Evolutionary conservation across 2,888 invertebrate genomes (phyloP), one percentile per base, ranked within the genome.

Genomic region (Hirtodrosophila histrioides): DNA sequence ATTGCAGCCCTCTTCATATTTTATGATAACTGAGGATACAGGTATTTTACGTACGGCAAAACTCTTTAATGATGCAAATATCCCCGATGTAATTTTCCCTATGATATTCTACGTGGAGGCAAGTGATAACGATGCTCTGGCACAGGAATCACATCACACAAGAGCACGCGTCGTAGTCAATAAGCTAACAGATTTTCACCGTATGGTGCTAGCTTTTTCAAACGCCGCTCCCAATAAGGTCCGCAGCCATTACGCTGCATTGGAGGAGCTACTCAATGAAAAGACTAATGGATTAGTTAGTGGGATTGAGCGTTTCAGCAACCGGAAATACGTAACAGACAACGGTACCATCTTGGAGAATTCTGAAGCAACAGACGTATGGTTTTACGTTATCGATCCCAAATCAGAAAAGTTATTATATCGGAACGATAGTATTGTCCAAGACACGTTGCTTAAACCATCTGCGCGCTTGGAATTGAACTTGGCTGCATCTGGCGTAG

Each of bases 371-470:
- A 96, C 97, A 0, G 97, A 97, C 83, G 94, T 97, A 5, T 97
- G 97, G 96, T 94, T 98, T 90, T 97, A 97, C 85, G 93, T 95
- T 0, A 93, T 97, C 3, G 96, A 97, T 92, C 97, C 97, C 0
- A 93, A 92, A 53, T 95, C 94, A 0, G 97, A 96, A 69, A 92
- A 92, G 49, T 95, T 97, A 73, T 91, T 97, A 37, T 92, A 93
- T 0, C 94, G 96, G 45, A 96, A 97, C 75, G 95, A 95, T 69
- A 93, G 94, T 0, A 91, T 94, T 35, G 94, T 97, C 27, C 94
- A 94, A 82, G 94, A 94, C 94, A 95, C 91, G 91, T 92, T 93
- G 44, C 92, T 95, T 62, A 94, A 94, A 48, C 93, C 94, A 60
- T 91, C 93, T 7, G 93, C 94, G 1, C 93, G 94, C 90, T 93